Conservation (phyloP, 2,888 invertebrate species). For the Leucophora obtusa region DNA sequence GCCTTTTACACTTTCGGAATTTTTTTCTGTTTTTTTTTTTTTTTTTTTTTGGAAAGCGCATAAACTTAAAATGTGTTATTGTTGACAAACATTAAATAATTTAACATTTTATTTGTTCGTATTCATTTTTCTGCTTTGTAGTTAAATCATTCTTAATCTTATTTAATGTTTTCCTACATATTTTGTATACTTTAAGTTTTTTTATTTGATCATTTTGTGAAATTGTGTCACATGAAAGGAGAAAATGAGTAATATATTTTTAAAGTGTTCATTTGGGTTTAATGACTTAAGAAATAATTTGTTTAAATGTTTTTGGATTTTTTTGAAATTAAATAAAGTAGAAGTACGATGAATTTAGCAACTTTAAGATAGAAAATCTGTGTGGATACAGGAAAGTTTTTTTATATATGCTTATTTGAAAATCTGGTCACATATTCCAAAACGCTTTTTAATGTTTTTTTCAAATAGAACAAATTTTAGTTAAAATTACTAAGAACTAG, state of each 20-base stretch:
- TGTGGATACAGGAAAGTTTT: no score
- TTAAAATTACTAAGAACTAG: no score
- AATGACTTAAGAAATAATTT: slow-evolving; percentile 8
- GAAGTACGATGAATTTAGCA: no score
- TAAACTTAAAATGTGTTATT: slow-evolving; percentile 6
- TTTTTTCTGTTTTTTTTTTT: background rate
- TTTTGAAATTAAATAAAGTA: background rate
- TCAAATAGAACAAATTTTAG: no score
- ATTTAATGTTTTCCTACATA: slow-evolving; percentile 36
- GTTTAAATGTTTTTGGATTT: background rate
- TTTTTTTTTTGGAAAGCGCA: background rate
- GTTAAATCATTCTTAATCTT: slow-evolving; percentile 50
- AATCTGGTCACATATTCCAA: no score
- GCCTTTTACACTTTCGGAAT: slow-evolving; percentile 29
- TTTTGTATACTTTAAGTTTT: slow-evolving; percentile 11
- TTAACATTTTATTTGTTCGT: slow-evolving; percentile 20
- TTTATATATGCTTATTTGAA: no score
- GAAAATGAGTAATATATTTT: slow-evolving; percentile 23
- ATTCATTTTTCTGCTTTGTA: slow-evolving; percentile 46
- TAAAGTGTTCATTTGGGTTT: slow-evolving; percentile 21
- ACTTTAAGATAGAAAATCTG: no score
- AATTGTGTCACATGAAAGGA: background rate
- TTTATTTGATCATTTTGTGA: slow-evolving; percentile 17
- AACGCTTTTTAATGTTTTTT: no score
- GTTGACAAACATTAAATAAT: slow-evolving; percentile 44